Conservation (phyloP, 2,888 invertebrate species). For the Macroteleia sp. region DNA sequence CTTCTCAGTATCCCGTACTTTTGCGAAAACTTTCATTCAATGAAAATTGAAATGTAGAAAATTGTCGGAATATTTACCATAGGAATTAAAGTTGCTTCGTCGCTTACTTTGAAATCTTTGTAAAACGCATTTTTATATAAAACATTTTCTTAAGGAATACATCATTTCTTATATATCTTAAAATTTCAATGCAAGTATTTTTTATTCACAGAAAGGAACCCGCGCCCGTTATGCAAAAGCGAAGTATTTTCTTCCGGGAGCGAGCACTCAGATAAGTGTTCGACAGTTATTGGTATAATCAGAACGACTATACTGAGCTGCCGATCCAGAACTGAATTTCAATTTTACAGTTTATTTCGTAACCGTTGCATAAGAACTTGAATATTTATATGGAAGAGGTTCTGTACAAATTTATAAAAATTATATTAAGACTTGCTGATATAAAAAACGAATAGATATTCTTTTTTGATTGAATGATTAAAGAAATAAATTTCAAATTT, state of each 20-base stretch:
- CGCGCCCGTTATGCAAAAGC: constrained; percentile 51
- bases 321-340: constrained; percentile 54
- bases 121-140: constrained; percentile 24
- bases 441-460: too few relatives aligned
- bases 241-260: constrained; percentile 51
- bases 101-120: constrained; percentile 20
- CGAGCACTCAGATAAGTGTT: constrained; percentile 60
- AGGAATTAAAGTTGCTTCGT: background rate
- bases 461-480: too few relatives aligned
- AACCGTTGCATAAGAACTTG: constrained; percentile 39
- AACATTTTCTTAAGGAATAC: constrained; percentile 38
- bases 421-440: background rate
- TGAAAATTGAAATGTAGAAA: background rate
- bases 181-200: constrained; percentile 47
- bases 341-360: constrained; percentile 58
- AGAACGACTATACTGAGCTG: constrained; percentile 36
- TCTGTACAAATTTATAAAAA: background rate
- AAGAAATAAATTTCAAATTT: too few relatives aligned
- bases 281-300: constrained; percentile 64
- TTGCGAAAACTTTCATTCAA: too few relatives aligned
- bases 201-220: constrained; percentile 43
- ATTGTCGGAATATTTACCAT: background rate
- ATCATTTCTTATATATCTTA: constrained; percentile 49
- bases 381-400: constrained; percentile 44
- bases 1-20: too few relatives aligned